These are phyloP conservation scores for Crenichthys baileyi DNA, from an alignment of 2,797 vertebrate species.

Conservation along the genomic window DNA sequence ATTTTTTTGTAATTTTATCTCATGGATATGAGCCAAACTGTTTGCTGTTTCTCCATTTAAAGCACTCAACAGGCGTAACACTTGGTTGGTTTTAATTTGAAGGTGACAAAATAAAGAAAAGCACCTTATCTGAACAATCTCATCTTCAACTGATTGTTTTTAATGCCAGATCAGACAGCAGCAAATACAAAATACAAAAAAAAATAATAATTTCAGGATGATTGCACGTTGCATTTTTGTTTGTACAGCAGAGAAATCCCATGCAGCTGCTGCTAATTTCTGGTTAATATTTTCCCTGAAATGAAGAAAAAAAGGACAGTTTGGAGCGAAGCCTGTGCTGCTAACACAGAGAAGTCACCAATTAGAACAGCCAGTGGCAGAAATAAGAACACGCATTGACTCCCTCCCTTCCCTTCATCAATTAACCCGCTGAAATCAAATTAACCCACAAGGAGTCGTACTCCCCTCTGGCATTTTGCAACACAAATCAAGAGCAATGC, in stretches of 20 bases:
- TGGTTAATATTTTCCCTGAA: conserved; percentile 12
- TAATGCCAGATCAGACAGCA: conserved; percentile 7
- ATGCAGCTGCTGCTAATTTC: conserved; percentile 5
- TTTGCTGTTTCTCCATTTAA: conserved; percentile 16
- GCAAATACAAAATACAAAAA: not conserved
- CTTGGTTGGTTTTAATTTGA: conserved; percentile 4
- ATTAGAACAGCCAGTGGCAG: conserved; percentile 53
- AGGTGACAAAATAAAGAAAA: conserved; percentile 12
- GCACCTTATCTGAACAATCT: not conserved
- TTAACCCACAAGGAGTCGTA: conserved; percentile 71
- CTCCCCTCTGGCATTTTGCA: conserved; percentile 68
- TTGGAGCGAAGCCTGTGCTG: conserved; percentile 36
- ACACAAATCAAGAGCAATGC: conserved; percentile 70
- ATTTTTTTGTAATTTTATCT: conserved; percentile 24
- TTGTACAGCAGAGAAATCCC: conserved; percentile 19
- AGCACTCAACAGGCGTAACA: not conserved
- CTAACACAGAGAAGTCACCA: conserved; percentile 45
- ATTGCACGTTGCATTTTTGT: not conserved
- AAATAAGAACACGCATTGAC: conserved; percentile 68
- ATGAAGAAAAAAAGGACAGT: conserved; percentile 8
- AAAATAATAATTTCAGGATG: not conserved
- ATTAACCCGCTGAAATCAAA: conserved; percentile 78
- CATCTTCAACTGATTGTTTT: not conserved
- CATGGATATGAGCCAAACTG: conserved; percentile 5
- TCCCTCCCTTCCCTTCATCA: conserved; percentile 71